Evolutionary conservation across 1,140 invertebrate species (phyloP).

Genomic region (Pachypeltis micranthus): DNA sequence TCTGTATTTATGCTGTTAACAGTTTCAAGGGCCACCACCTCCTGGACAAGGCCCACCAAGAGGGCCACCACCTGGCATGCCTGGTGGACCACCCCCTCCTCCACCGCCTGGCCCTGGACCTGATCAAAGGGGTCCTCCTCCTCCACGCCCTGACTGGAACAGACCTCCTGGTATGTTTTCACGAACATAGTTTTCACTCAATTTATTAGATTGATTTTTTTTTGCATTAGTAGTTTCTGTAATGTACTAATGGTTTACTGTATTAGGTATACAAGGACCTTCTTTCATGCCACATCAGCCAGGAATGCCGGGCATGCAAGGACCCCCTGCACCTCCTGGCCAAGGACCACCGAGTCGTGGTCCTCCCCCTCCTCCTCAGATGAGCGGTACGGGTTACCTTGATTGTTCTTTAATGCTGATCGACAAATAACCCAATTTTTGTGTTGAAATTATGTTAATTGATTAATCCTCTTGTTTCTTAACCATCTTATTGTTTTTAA

Average conservation of each 20-base stretch:
- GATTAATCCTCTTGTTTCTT: slow-evolving; percentile 36
- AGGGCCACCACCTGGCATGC: slow-evolving; percentile 44
- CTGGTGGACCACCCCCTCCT: slow-evolving; percentile 37
- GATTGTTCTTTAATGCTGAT: too few species aligned
- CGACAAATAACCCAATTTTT: too few species aligned
- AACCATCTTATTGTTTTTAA: not conserved
- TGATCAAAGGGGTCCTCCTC: slow-evolving; percentile 66
- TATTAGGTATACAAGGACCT: slow-evolving; percentile 12
- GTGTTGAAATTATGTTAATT: not conserved
- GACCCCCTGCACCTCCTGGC: slow-evolving; percentile 43
- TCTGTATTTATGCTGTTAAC: slow-evolving; percentile 35
- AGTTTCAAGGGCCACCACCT: slow-evolving; percentile 35
- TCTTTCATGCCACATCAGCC: slow-evolving; percentile 22
- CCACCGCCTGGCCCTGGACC: slow-evolving; percentile 50
- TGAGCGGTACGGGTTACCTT: slow-evolving; percentile 35
- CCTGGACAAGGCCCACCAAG: slow-evolving; percentile 44
- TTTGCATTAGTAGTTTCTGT: not conserved
- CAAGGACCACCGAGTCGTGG: slow-evolving; percentile 49
- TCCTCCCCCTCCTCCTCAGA: slow-evolving; percentile 54
- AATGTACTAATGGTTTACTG: slow-evolving; percentile 2
- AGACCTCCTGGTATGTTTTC: not conserved
- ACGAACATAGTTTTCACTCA: not conserved
- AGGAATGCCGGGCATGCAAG: slow-evolving; percentile 50
- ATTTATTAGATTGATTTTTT: not conserved
- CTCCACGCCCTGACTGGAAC: slow-evolving; percentile 24